Evolutionary conservation across 1,140 invertebrate species (phyloP).

Genomic region (Atta texana): DNA sequence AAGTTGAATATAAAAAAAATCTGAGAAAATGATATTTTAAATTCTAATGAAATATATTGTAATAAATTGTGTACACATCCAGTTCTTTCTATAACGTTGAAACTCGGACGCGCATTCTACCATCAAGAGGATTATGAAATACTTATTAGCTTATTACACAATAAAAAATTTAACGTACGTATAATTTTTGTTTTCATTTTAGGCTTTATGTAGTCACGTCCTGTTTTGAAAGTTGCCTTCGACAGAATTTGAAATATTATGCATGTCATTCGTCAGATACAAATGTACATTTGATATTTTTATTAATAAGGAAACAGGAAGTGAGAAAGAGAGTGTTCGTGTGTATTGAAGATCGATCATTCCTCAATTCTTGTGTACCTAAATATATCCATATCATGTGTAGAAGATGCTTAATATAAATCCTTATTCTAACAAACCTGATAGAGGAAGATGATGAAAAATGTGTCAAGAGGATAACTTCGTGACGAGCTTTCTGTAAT

Average conservation of each 20-base stretch:
- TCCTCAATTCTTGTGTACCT: neutral
- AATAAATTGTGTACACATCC: neutral
- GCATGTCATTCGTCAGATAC: neutral
- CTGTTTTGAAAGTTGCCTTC: neutral
- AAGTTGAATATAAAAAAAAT: neutral
- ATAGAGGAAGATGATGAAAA: constrained; percentile 34
- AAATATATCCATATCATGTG: constrained; percentile 1
- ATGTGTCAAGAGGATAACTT: constrained; percentile 31
- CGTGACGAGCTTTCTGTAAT: neutral
- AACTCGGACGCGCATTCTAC: neutral
- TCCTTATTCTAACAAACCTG: constrained; percentile 31
- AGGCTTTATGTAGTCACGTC: neutral
- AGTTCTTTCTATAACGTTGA: neutral
- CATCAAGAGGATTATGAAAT: neutral
- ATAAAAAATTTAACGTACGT: neutral
- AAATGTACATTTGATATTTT: neutral
- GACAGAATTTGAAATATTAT: neutral
- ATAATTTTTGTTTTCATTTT: neutral
- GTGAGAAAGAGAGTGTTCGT: neutral
- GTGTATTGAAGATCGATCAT: neutral
- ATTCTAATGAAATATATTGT: neutral
- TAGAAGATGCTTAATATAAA: constrained; percentile 39
- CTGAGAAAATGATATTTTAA: constrained; percentile 3
- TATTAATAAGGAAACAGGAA: constrained; percentile 40
- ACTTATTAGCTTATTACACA: constrained; percentile 3